phyloP scores from a whole-genome alignment of 2,797 vertebrate species.

The Acropternis orthonyx region DNA sequence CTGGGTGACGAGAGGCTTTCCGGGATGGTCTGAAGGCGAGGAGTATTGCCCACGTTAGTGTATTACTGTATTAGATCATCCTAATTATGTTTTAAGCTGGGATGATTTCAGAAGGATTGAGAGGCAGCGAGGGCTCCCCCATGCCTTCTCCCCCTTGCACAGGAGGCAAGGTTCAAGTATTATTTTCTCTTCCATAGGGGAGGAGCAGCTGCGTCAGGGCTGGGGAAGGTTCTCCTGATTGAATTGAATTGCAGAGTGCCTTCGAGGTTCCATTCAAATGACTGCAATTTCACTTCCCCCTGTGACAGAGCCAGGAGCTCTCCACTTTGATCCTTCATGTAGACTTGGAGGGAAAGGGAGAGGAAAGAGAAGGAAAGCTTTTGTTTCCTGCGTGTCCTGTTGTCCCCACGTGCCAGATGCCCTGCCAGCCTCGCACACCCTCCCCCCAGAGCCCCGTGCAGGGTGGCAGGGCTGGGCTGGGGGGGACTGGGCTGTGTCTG shows the following conservation, averaged over 20 bases:
- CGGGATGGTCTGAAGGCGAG: background rate
- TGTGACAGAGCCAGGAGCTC: slow-evolving; percentile 12
- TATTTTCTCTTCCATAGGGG: background rate
- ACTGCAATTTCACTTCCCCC: slow-evolving; percentile 14
- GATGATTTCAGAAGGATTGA: background rate
- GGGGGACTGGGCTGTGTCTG: background rate
- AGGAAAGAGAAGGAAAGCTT: background rate
- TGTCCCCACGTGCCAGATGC: background rate
- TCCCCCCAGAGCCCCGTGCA: background rate
- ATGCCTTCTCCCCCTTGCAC: background rate
- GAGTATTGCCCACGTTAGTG: slow-evolving; percentile 43
- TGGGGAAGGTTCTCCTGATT: background rate
- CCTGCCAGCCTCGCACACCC: background rate
- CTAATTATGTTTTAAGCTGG: slow-evolving; percentile 27
- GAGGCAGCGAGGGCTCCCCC: slow-evolving; percentile 12
- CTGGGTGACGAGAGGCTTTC: background rate
- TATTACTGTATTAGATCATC: slow-evolving; percentile 14
- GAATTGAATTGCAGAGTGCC: slow-evolving; percentile 24
- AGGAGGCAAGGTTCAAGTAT: background rate
- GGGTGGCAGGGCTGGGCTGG: background rate
- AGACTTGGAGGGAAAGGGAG: background rate
- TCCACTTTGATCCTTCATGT: background rate
- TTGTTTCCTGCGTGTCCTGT: background rate
- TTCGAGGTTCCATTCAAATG: slow-evolving; percentile 4
- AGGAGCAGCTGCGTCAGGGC: slow-evolving; percentile 18